Evolutionary conservation across 2,888 invertebrate species (phyloP).

Genomic region (Amiota communis): DNA sequence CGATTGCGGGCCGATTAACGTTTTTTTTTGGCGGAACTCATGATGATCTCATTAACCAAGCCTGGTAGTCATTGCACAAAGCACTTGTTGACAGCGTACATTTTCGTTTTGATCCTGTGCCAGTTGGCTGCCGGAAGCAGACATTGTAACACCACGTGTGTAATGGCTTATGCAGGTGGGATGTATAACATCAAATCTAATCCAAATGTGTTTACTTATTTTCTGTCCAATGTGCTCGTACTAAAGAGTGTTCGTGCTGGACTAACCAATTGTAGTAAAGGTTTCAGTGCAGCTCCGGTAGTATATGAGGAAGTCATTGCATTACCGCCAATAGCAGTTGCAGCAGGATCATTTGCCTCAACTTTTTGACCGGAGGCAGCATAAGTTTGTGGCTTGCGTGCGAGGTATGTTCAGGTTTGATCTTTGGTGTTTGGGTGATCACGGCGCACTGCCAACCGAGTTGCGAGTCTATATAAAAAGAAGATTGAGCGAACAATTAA

Average conservation of each 20-base stretch:
- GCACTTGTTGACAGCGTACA: constrained; percentile 85
- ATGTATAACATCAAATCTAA: background rate
- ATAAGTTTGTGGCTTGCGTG: constrained; percentile 33
- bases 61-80: constrained; percentile 96
- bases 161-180: constrained; percentile 76
- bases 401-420: constrained; percentile 73
- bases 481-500: constrained; percentile 73
- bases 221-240: constrained; percentile 75
- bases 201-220: constrained; percentile 67
- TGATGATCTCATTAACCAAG: constrained; percentile 95
- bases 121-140: constrained; percentile 74
- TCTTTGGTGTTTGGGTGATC: constrained; percentile 75
- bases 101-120: constrained; percentile 76
- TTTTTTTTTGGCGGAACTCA: constrained; percentile 85
- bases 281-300: constrained; percentile 45
- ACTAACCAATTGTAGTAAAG: constrained; percentile 55
- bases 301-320: constrained; percentile 59
- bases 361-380: constrained; percentile 73
- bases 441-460: constrained; percentile 79
- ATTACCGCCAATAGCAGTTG: constrained; percentile 44
- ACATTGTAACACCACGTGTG: constrained; percentile 77
- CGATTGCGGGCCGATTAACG: constrained; percentile 88
- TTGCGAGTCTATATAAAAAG: constrained; percentile 66
- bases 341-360: constrained; percentile 58
- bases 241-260: constrained; percentile 72